Evolutionary conservation across 2,888 invertebrate species (phyloP), one percentile per base, ranked within the genome.

Genomic region (Geophilus truncorum): DNA sequence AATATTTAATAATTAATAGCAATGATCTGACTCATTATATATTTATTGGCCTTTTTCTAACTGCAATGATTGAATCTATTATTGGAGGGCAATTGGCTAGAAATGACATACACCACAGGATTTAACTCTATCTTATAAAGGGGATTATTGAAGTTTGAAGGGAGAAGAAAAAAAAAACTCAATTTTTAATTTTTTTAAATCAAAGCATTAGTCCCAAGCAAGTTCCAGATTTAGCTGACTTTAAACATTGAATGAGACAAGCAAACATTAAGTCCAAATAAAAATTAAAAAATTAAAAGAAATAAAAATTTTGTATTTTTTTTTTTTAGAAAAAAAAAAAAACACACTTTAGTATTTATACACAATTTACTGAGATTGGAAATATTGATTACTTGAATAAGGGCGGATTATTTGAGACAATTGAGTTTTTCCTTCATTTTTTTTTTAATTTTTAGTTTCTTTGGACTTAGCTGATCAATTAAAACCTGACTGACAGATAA

Each of bases 341-440:
- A n/a, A 57, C 7, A n/a, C n/a, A 18, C 15, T 10, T 57, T n/a
- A n/a, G n/a, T 57, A 57, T n/a, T 15, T 62, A 6, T 62, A 23
- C 18, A 62, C 23, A 62, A 21, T 62, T 40, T 62, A 62, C 23
- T 62, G 57, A 62, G 21, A 62, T 23, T 62, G 57, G 57, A 18
- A 23, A 23, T 62, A 18, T 62, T 62, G 23, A 18, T 62, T 18
- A 62, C 23, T 62, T 23, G 10, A 21, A 62, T 62, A 62, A 62
- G 57, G 57, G 57, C 57, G 57, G 57, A 62, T 62, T 62, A 62
- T 62, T 62, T 62, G 57, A n/a, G 57, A 62, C 57, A 62, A 62
- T 23, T 23, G 57, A 62, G 23, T 62, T 62, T n/a, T 23, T 62
- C 18, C 18, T 23, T 9, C 1, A 21, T 18, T 62, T 62, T 10